These are phyloP conservation scores for Eumaeus atala DNA, from an alignment of 1,140 invertebrate species.

Conservation along the genomic window DNA sequence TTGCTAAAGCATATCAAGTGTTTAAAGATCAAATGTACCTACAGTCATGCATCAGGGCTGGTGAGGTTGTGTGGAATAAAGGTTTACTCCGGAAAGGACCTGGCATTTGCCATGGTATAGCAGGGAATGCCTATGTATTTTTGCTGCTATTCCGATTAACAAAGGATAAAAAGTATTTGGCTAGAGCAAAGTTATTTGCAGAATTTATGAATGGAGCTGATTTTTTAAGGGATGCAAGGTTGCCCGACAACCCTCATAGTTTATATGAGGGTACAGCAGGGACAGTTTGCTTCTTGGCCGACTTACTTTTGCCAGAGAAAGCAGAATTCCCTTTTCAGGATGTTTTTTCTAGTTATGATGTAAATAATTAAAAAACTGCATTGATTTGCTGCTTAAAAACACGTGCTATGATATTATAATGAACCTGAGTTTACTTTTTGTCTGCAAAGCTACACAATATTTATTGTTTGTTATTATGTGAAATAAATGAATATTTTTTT, in stretches of 20 bases:
- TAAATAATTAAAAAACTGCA: slow-evolving; percentile 10
- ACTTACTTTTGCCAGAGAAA: slow-evolving; percentile 82
- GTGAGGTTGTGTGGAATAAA: slow-evolving; percentile 85
- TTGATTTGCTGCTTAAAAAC: no score
- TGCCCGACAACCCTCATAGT: slow-evolving; percentile 87
- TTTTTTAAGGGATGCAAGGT: slow-evolving; percentile 80
- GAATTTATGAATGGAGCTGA: slow-evolving; percentile 81
- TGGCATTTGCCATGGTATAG: slow-evolving; percentile 89
- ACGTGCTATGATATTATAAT: no score
- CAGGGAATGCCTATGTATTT: slow-evolving; percentile 90
- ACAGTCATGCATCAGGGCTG: slow-evolving; percentile 79
- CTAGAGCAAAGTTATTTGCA: slow-evolving; percentile 85
- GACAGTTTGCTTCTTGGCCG: slow-evolving; percentile 86
- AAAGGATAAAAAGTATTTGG: slow-evolving; percentile 80
- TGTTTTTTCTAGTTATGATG: slow-evolving; percentile 74
- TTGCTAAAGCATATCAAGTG: slow-evolving; percentile 86
- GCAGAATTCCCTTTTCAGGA: slow-evolving; percentile 91
- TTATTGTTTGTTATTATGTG: no score
- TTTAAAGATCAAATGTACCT: slow-evolving; percentile 86
- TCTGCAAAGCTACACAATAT: no score
- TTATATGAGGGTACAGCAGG: slow-evolving; percentile 92
- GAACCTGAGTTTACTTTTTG: no score
- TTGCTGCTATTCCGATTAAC: slow-evolving; percentile 86
- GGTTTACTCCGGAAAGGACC: slow-evolving; percentile 89
- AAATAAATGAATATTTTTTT: no score